phyloP scores from a whole-genome alignment of 2,113 vertebrate genomes.

The Melanerpes aurifrons region DNA sequence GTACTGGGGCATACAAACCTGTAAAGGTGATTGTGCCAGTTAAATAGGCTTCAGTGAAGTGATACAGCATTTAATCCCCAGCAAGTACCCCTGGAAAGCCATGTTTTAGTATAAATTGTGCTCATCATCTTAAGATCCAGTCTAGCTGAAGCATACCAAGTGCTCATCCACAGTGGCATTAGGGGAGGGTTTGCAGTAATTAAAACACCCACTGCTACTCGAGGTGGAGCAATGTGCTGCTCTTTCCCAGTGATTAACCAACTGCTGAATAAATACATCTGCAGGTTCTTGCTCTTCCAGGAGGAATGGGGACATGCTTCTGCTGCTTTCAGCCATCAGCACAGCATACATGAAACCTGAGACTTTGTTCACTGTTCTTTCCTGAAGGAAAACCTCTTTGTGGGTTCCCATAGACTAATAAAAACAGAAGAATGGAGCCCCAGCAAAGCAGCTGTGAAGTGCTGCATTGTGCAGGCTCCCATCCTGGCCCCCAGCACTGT shows the following conservation, averaged over 20 bases:
- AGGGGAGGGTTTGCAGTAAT: neutral
- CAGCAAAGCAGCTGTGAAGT: neutral
- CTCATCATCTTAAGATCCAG: too few relatives aligned
- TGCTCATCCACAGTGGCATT: fast-evolving
- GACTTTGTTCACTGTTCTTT: neutral
- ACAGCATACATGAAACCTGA: neutral
- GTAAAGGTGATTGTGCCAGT: neutral
- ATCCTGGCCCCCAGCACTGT: neutral
- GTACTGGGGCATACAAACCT: neutral
- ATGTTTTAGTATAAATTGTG: too few relatives aligned
- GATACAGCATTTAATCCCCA: neutral
- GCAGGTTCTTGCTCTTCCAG: neutral
- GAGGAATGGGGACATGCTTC: neutral
- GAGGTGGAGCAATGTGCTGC: neutral
- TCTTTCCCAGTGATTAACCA: neutral
- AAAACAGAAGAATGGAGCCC: neutral
- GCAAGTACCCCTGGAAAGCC: neutral
- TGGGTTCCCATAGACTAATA: neutral
- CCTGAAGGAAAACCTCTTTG: neutral
- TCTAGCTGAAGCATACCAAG: neutral
- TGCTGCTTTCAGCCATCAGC: neutral
- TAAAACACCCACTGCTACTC: neutral
- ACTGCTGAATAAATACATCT: neutral
- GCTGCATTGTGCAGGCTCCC: neutral
- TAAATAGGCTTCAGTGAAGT: neutral